Evolutionary conservation across 2,888 invertebrate species (phyloP), one percentile per base, ranked within the genome.

Genomic region (Suillia variegata): DNA sequence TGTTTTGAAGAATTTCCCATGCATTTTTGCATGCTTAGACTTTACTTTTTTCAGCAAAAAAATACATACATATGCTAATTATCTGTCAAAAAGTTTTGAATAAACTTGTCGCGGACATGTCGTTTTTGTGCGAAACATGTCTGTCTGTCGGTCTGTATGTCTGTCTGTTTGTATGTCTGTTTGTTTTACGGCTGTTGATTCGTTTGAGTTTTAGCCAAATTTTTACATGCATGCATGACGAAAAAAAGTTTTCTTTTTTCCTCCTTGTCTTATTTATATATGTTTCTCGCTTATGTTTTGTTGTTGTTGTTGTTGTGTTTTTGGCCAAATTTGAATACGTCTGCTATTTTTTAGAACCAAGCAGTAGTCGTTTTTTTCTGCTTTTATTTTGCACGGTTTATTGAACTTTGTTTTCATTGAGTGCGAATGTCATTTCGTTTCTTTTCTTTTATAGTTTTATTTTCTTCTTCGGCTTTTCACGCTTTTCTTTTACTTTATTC

Each of bases 351-450:
- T n/a, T n/a, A n/a, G n/a, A n/a, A n/a, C n/a, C n/a, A n/a, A n/a
- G n/a, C n/a, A n/a, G n/a, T n/a, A n/a, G n/a, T n/a, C 57, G 33
- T 56, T 15, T 52, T 56, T 31, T 12, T 33, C 47, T 67, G 62
- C 62, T 72, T 65, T 62, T 66, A 62, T 42, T n/a, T n/a, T 12
- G 21, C 26, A 33, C 38, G 18, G 62, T 61, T 64, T 59, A 63
- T 63, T 59, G 59, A 63, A 64, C 63, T 60, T 38, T 51, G 45
- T 5, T 18, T 20, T 38, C 38, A 38, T 38, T 26, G 6, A 26
- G 5, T 13, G 38, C 38, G n/a, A 10, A n/a, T 38, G 4, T 38
- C n/a, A n/a, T 38, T 10, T 38, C 38, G n/a, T 26, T 26, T 26
- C 10, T 26, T n/a, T n/a, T 17, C 45, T 45, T 45, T 20, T 13